Evolutionary conservation across 1,140 invertebrate species (phyloP), one percentile per base, ranked within the genome.

Genomic region (Heliconius nattereri): DNA sequence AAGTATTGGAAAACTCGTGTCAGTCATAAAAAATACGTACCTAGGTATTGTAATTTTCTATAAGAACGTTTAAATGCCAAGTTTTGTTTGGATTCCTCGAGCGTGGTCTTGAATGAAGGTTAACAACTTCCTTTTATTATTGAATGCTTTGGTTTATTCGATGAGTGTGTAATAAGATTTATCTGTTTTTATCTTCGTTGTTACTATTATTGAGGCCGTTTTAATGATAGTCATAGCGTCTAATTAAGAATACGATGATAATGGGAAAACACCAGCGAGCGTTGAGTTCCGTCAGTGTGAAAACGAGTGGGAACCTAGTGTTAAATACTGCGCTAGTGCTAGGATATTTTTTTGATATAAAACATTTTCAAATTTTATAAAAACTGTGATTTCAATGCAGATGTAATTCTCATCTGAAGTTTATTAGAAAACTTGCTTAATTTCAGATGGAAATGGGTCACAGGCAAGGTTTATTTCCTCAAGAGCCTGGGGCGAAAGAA

Each of bases 1-100:
- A 78, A 78, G 78, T 78, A 78, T 78, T 70, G 78, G 74, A 75
- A 74, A 78, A 78, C 72, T 75, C 73, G 73, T 71, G 78, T 75
- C 72, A 66, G 72, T 78, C 78, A 79, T 79, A 79, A 79, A 79
- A 74, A 45, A 16, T 45, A 45, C 19, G 49, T 45, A 23, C 20
- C 29, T 26, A 70, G 60, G 45, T 49, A 70, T 71, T 37, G 60
- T 35, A 79, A 75, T 79, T 75, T 75, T 52, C 73, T 75, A 9
- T 49, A 37, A 54, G 72, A 75, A 71, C 23, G 40, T 57, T 79
- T 70, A 52, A 75, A 75, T 79, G 73, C 26, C 9, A 9, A n/a
- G 60, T 71, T 52, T 79, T 45, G 35, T 79, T 78, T 75, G 13
- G 57, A 40, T 45, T 79, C 49, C 78, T 29, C 60, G 40, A 73